These are phyloP conservation scores for Dasyurus viverrinus DNA, from an alignment of 2,113 vertebrate species.

Conservation along the genomic window DNA sequence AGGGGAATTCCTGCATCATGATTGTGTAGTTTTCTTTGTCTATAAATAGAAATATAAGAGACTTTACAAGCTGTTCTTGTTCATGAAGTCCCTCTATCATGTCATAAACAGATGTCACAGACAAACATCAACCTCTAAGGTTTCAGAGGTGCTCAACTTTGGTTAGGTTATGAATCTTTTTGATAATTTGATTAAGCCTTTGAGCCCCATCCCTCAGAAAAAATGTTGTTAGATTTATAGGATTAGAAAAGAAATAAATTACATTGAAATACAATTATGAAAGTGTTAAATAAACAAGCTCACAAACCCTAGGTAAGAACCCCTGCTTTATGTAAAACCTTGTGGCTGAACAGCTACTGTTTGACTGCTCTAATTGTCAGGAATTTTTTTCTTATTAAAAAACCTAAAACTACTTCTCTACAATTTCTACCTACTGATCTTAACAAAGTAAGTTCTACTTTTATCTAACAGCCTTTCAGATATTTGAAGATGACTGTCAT, in stretches of 20 bases:
- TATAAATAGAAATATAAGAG: background rate
- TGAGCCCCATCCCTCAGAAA: background rate
- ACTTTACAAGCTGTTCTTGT: background rate
- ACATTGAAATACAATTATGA: background rate
- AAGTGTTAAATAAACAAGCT: background rate
- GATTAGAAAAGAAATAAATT: background rate
- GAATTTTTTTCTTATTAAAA: too few relatives aligned
- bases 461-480: background rate
- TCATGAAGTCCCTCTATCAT: background rate
- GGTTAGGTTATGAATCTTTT: background rate
- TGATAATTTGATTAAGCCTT: background rate
- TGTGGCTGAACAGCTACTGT: background rate
- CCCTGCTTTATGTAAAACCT: background rate
- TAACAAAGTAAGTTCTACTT: background rate
- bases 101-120: background rate
- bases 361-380: background rate
- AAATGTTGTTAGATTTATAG: background rate
- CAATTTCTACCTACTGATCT: background rate
- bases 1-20: background rate
- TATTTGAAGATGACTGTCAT: background rate
- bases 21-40: too few relatives aligned
- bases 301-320: background rate
- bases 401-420: background rate
- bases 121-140: background rate
- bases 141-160: background rate